Conservation (phyloP, 2,113 vertebrate species). For the Megaceryle maxima region DNA sequence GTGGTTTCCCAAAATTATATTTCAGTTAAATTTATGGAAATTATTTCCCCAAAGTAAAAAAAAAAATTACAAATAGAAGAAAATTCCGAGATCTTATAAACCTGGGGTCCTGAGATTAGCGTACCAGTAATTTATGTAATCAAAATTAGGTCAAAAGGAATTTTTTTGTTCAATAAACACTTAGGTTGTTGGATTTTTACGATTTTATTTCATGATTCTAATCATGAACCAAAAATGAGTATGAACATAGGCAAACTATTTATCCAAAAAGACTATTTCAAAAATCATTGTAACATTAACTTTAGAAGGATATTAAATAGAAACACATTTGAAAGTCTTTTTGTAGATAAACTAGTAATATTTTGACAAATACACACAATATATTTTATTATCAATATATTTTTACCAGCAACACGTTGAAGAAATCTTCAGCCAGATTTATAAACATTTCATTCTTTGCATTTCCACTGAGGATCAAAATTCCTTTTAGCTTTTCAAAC, state of each 20-base stretch:
- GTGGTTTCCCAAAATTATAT: not conserved
- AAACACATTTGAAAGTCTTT: not conserved
- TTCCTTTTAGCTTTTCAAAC: slow-evolving; percentile 88
- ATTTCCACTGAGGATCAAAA: slow-evolving; percentile 77
- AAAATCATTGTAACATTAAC: not conserved
- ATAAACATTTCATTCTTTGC: slow-evolving; percentile 76
- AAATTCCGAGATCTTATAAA: not conserved
- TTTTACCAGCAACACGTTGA: slow-evolving; percentile 85
- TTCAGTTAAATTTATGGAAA: not conserved
- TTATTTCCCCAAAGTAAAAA: not conserved
- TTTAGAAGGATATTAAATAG: not conserved
- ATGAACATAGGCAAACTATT: not conserved
- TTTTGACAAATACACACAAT: not conserved
- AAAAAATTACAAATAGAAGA: not conserved
- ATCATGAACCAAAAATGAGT: not conserved
- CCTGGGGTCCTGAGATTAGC: not conserved
- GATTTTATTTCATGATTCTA: not conserved
- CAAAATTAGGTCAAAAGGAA: not conserved
- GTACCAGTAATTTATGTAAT: not conserved
- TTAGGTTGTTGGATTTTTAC: rapidly evolving
- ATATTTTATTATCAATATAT: not conserved
- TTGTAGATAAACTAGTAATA: not conserved
- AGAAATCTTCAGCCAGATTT: slow-evolving; percentile 87
- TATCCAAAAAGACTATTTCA: not conserved
- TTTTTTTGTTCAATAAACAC: not conserved